Evolutionary conservation across 2,888 invertebrate species (phyloP).

Genomic region (Pandemis heparana): DNA sequence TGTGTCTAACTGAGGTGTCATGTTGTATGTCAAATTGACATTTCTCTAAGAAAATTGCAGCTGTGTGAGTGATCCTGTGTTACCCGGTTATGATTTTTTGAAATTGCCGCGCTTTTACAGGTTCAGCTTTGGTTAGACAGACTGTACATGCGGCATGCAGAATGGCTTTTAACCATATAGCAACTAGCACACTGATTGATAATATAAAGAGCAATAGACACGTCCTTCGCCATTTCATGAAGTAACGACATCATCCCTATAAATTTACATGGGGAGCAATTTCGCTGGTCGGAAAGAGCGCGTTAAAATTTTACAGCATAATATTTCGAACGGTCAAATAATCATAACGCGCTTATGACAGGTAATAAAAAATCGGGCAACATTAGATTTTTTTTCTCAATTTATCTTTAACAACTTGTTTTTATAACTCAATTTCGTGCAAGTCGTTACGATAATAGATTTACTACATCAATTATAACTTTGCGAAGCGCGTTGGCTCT

Average conservation of each 20-base stretch:
- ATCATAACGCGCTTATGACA: conserved; percentile 79
- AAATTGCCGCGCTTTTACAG: no score
- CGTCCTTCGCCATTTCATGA: conserved; percentile 17
- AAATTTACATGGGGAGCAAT: conserved; percentile 43
- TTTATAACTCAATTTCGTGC: conserved; percentile 77
- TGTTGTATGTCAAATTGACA: no score
- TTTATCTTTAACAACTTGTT: conserved; percentile 80
- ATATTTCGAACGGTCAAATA: conserved; percentile 76
- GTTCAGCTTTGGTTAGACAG: no score
- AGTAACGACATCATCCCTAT: conserved; percentile 31
- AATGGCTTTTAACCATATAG: no score
- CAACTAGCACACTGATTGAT: background rate
- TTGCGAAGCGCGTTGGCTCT: conserved; percentile 57
- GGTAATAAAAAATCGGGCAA: conserved; percentile 74
- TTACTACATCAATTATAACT: conserved; percentile 76
- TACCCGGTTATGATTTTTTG: no score
- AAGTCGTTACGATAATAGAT: conserved; percentile 73
- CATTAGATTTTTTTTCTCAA: conserved; percentile 76
- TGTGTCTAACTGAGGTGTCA: no score
- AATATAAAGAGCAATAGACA: conserved; percentile 24
- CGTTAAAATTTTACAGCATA: conserved; percentile 75
- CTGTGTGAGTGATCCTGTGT: no score
- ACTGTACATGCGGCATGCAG: no score
- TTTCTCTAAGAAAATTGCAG: no score
- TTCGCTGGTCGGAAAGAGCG: conserved; percentile 56